Conservation (phyloP, 2,888 invertebrate genomes). For the Diaperis boleti region DNA sequence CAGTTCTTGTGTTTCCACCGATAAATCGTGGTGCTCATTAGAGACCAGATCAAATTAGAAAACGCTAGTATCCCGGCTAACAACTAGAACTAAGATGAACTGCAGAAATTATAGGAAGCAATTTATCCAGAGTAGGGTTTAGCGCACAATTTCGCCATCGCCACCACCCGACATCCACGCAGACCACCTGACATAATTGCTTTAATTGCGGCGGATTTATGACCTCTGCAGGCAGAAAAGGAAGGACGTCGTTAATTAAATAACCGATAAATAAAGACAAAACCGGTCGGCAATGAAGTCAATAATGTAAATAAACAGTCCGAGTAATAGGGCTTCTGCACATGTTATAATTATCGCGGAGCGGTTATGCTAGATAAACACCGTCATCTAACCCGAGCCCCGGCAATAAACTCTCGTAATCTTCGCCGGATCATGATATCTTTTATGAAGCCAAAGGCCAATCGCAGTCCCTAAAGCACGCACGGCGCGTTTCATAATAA, state of each 20-base stretch:
- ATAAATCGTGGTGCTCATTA: no score
- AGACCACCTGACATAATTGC: no score
- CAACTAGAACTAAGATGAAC: no score
- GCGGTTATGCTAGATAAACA: conserved; percentile 27
- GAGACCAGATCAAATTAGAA: no score
- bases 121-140: no score
- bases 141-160: no score
- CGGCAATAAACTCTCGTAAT: conserved; percentile 42
- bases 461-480: conserved; percentile 50
- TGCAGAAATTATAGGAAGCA: no score
- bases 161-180: no score
- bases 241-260: conserved; percentile 8
- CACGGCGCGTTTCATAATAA: conserved; percentile 55
- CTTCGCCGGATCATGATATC: conserved; percentile 41
- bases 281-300: conserved; percentile 4
- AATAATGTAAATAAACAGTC: conserved; percentile 22
- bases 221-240: neutral
- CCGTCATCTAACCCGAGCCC: conserved; percentile 10
- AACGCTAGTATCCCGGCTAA: no score
- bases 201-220: neutral
- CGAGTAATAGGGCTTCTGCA: conserved; percentile 14
- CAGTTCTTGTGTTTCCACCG: no score
- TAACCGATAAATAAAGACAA: conserved; percentile 13
- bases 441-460: conserved; percentile 46
- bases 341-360: conserved; percentile 21